Conservation (phyloP, 2,797 vertebrate genomes). For the Otus scops region DNA sequence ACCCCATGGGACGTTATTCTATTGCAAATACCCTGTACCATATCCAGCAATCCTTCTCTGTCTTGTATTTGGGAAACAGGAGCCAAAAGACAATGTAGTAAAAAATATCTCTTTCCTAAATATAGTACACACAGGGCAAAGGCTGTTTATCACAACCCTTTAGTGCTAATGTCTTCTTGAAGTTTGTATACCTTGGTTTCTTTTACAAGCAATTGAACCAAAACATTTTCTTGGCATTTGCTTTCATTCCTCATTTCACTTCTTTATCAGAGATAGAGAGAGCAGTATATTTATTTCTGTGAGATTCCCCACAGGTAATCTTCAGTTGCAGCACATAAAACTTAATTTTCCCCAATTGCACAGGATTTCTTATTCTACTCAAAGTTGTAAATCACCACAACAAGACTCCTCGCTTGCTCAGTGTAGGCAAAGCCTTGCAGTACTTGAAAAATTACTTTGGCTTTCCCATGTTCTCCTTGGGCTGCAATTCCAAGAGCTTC, state of each 20-base stretch:
- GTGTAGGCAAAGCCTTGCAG: not conserved
- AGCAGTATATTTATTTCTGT: slow-evolving; percentile 34
- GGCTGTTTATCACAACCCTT: slow-evolving; percentile 22
- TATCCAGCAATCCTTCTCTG: not conserved
- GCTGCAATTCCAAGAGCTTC: not conserved
- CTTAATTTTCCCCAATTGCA: slow-evolving; percentile 48
- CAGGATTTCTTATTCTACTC: slow-evolving; percentile 33
- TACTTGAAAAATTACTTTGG: not conserved
- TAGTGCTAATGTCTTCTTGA: not conserved
- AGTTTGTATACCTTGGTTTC: not conserved
- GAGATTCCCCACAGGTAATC: not conserved
- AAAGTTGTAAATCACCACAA: slow-evolving; percentile 34
- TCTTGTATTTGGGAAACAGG: not conserved
- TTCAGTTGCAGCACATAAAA: slow-evolving; percentile 43
- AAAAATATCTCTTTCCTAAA: not conserved
- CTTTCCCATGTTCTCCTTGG: not conserved
- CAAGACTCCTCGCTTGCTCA: not conserved
- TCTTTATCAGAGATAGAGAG: not conserved
- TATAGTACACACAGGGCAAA: not conserved
- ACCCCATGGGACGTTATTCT: not conserved
- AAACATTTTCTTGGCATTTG: slow-evolving; percentile 40
- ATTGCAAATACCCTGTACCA: not conserved
- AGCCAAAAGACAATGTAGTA: not conserved
- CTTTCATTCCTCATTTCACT: slow-evolving; percentile 46
- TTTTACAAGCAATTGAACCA: slow-evolving; percentile 33